Evolutionary conservation across 2,888 invertebrate species (phyloP), one percentile per base, ranked within the genome.

Genomic region (Gymnoscelis rufifasciata): DNA sequence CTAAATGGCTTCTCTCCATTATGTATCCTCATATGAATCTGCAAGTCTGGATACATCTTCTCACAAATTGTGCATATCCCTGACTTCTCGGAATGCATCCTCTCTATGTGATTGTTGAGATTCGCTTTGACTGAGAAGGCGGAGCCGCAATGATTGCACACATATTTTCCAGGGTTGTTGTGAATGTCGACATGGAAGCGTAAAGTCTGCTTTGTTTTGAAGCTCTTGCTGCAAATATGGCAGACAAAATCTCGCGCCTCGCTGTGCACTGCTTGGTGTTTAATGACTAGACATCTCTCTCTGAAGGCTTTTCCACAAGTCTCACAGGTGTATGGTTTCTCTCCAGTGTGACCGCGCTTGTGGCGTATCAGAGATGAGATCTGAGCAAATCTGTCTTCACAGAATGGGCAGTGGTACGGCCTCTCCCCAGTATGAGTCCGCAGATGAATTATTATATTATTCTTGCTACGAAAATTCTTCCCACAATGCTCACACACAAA

Each of bases 61-160:
- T 78, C 62, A 57, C 91, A 91, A 4, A 90, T 60, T 0, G 65
- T 68, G 58, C 91, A 91, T 3, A 83, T 71, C 0, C 90, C 90
- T 0, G 91, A 90, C 41, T 82, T 78, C 43, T 90, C 90, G 0
- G 90, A 90, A 45, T 91, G 91, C 38, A 89, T 87, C 26, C 90
- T 79, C 49, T 77, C 77, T 26, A 89, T 87, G 47, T 91, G 91
- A 0, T 80, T 82, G 54, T 81, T 88, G 7, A 91, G 64, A 47
- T 90, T 90, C 1, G 90, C 91, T 40, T 90, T 89, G 55, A 89
- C 78, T 7, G 88, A 82, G 53, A 90, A 90, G 12, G 88, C 80
- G 66, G 73, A 68, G 0, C 88, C 87, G 44, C 88, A 89, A 43
- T 76, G 74, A 42, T 64, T 83, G 56, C 89, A 89, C 11, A 87